These are phyloP conservation scores for Sycophaga agraensis DNA, from an alignment of 1,140 invertebrate species.

Conservation along the genomic window DNA sequence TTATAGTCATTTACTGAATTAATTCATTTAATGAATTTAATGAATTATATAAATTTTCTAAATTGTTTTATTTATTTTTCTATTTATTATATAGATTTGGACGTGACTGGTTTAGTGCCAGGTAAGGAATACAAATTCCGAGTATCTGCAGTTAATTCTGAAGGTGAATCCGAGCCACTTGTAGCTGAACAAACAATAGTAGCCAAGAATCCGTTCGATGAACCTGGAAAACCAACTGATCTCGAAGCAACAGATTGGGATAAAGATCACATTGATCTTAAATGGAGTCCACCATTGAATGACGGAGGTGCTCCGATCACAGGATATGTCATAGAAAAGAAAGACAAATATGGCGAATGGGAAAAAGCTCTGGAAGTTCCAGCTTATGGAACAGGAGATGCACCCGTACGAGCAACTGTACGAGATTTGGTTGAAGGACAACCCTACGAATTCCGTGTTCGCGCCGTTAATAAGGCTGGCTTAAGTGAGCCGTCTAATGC, in stretches of 20 bases:
- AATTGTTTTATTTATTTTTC: no score
- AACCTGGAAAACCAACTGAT: constrained; percentile 90
- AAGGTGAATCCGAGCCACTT: constrained; percentile 95
- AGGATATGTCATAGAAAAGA: constrained; percentile 88
- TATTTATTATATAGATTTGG: constrained; percentile 60
- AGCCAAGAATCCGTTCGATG: constrained; percentile 96
- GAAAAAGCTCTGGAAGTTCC: constrained; percentile 85
- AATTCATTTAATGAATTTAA: neutral
- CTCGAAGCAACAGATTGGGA: constrained; percentile 94
- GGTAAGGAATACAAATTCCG: constrained; percentile 94
- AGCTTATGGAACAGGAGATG: constrained; percentile 59
- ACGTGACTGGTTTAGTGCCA: constrained; percentile 84
- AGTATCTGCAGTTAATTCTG: constrained; percentile 92
- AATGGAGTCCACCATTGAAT: constrained; percentile 77
- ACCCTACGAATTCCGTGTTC: constrained; percentile 87
- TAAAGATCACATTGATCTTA: constrained; percentile 89
- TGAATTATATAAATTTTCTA: neutral
- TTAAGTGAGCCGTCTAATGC: constrained; percentile 86
- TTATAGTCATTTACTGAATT: no score
- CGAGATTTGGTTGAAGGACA: constrained; percentile 89
- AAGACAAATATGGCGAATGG: constrained; percentile 93
- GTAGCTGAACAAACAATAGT: constrained; percentile 81
- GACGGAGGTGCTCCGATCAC: constrained; percentile 88
- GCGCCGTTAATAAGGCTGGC: constrained; percentile 91
- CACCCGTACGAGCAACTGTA: constrained; percentile 77